Evolutionary conservation across 2,797 vertebrate genomes (phyloP), one percentile per base, ranked within the genome.

Genomic region (Fringilla coelebs): DNA sequence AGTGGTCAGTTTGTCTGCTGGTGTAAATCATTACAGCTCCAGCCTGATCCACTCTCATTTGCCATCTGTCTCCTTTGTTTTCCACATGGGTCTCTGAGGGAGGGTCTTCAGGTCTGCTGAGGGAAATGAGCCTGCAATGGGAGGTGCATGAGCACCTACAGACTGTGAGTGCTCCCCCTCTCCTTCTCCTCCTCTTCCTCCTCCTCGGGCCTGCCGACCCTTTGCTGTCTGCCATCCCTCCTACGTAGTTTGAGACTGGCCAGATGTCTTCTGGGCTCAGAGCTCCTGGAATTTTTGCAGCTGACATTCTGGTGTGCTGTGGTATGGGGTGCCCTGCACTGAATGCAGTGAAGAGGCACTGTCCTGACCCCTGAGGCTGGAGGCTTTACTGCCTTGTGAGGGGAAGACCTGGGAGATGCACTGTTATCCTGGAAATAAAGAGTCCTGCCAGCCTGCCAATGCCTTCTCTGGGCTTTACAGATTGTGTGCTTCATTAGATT

Each of bases 221-320:
- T 88, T 65, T 52, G 8, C 38, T 86, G 26, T 54, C 46, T 92
- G 45, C 86, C 68, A 29, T 76, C 31, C 31, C 13, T 79, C 54
- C 63, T 54, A 7, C 9, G 2, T 38, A 22, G 25, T 52, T 66
- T 88, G 77, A 93, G 46, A 36, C 32, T 70, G 51, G 20, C 60
- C 55, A 34, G 51, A 55, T 73, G 31, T 62, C 75, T 86, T 68
- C 51, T 84, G 62, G 43, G 21, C 40, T 92, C 0, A 0, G 36
- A 78, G n/a, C 31, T 87, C 34, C 61, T 83, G 60, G 92, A 93
- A 66, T 88, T 82, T 85, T 46, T 85, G 51, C 63, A 79, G 55
- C 46, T 46, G 75, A n/a, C 21, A 7, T 62, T 14, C 29, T 2
- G 3, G 31, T 66, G n/a, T 55, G 48, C 52, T 66, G 41, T 5